These are phyloP conservation scores for Adelognathus sp. DNA, from an alignment of 2,888 invertebrate species.

Conservation along the genomic window DNA sequence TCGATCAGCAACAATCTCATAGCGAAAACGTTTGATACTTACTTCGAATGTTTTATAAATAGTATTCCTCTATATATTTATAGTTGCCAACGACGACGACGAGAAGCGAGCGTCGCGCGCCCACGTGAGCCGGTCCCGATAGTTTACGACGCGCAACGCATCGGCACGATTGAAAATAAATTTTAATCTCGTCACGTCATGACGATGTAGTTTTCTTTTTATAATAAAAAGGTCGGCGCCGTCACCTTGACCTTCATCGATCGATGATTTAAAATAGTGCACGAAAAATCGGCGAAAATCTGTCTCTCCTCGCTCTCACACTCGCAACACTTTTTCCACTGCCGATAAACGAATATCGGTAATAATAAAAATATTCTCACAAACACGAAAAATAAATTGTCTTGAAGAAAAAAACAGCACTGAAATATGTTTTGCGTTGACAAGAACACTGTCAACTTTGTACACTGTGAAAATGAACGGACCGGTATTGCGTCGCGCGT, in stretches of 20 bases:
- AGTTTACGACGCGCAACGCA: conserved; percentile 7
- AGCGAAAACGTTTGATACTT: conserved; percentile 15
- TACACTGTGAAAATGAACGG: background rate
- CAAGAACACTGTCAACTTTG: background rate
- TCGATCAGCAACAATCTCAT: background rate
- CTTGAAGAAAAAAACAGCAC: background rate
- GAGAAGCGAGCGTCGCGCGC: background rate
- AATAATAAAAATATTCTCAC: background rate
- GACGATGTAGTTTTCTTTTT: conserved; percentile 14
- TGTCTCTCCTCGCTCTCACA: background rate
- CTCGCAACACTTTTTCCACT: background rate
- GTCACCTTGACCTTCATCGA: conserved; percentile 41
- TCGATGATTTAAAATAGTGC: background rate
- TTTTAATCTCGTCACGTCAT: background rate
- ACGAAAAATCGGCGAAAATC: background rate
- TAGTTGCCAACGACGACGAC: conserved; percentile 61
- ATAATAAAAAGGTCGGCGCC: background rate
- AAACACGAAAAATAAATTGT: background rate
- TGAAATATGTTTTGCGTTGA: background rate
- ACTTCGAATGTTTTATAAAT: conserved; percentile 65
- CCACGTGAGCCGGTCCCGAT: conserved; percentile 33
- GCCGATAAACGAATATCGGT: background rate
- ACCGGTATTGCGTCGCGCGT: background rate
- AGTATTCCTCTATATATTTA: conserved; percentile 67
- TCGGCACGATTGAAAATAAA: conserved; percentile 9